Evolutionary conservation across 30 jellyfish, hydroid and myxozoan species (phyloP).

Genomic region (Aurelia coerulea): DNA sequence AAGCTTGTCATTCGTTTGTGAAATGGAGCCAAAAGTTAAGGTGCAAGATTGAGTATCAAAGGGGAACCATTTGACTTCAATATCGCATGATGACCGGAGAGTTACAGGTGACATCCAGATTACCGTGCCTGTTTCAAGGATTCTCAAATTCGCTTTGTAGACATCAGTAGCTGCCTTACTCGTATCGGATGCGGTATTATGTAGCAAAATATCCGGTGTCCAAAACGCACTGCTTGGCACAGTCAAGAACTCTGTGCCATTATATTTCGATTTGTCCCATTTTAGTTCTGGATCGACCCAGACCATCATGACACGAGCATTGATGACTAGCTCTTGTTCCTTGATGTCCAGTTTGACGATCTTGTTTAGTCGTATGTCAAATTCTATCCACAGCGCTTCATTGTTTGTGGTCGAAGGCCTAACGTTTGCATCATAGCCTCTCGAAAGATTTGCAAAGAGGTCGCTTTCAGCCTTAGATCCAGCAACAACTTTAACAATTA

Average conservation of each 20-base stretch:
- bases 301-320: slow-evolving; percentile 28
- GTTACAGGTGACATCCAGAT: slow-evolving; percentile 83
- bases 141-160: slow-evolving; percentile 62
- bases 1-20: slow-evolving; percentile 37
- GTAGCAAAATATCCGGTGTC: slow-evolving; percentile 79
- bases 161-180: slow-evolving; percentile 56
- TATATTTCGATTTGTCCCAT: slow-evolving; percentile 52
- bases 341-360: slow-evolving; percentile 52
- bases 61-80: slow-evolving; percentile 84
- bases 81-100: slow-evolving; percentile 56
- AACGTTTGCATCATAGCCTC: slow-evolving; percentile 8
- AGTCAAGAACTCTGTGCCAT: slow-evolving; percentile 15
- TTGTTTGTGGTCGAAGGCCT: slow-evolving; percentile 8
- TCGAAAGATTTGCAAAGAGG: neutral
- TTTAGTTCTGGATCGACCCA: slow-evolving; percentile 58
- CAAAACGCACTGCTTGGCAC: slow-evolving; percentile 53
- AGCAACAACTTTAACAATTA: too few species aligned
- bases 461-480: neutral
- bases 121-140: slow-evolving; percentile 37
- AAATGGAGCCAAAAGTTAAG: slow-evolving; percentile 67
- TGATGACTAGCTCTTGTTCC: slow-evolving; percentile 43
- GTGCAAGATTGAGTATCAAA: slow-evolving; percentile 66
- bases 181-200: slow-evolving; percentile 67
- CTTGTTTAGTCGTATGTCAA: slow-evolving; percentile 28
- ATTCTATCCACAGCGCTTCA: neutral